A percentile compares a stretch with the other conserved stretches of the same genome.
Conservation (phyloP, 2,888 invertebrate species). For the Podabrus alpinus region DNA sequence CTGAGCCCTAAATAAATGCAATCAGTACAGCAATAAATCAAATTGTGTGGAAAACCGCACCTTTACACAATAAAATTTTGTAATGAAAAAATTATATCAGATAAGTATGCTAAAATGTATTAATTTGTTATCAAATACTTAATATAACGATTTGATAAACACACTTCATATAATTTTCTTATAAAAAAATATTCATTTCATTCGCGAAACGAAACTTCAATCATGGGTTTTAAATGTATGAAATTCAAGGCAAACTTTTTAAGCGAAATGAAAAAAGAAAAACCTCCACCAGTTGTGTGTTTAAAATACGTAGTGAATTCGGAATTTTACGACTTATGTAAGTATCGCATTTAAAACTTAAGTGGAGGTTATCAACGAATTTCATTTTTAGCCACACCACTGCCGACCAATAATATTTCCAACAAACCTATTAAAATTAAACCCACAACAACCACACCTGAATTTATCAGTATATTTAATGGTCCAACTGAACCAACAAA, state of each 20-base stretch:
- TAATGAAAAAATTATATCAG: constrained; percentile 6
- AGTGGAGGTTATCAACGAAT: background rate
- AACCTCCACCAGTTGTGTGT: constrained; percentile 12
- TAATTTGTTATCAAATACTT: constrained; percentile 2
- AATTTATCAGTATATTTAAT: constrained; percentile 3
- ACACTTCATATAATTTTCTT: constrained; percentile 1
- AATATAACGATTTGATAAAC: constrained; percentile 2
- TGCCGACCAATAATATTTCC: background rate
- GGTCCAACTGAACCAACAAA: background rate
- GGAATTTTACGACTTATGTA: constrained; percentile 19
- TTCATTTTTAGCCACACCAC: background rate
- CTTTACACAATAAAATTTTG: background rate
- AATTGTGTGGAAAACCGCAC: background rate
- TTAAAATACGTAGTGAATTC: constrained; percentile 6
- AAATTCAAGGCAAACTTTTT: constrained; percentile 11
- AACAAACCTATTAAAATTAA: constrained; percentile 7
- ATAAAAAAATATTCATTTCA: background rate
- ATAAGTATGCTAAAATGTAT: constrained; percentile 12
- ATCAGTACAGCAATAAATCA: background rate
- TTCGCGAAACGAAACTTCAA: background rate
- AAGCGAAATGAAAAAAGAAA: constrained; percentile 10
- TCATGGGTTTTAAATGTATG: constrained; percentile 15
- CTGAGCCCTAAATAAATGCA: background rate
- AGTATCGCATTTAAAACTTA: background rate
- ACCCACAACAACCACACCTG: constrained; percentile 4